phyloP scores from a whole-genome alignment of 2,797 vertebrate species.

The Muscicapa comitata region DNA sequence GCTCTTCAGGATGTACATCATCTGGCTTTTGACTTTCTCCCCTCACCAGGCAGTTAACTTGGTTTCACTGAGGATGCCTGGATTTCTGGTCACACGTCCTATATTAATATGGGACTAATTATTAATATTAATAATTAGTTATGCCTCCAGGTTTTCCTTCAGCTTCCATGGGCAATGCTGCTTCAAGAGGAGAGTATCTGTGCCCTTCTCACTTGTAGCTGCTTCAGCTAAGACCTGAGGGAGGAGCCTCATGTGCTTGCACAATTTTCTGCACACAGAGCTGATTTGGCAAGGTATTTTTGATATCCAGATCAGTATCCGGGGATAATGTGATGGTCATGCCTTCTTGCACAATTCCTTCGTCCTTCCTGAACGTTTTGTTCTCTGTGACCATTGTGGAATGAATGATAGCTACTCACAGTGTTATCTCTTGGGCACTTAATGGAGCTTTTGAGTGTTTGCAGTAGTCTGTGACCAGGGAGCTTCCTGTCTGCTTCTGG shows the following conservation, averaged over 20 bases:
- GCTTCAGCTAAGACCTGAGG: not conserved
- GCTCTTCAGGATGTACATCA: not conserved
- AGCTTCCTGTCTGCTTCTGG: not conserved
- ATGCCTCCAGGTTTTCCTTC: not conserved
- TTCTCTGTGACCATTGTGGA: not conserved
- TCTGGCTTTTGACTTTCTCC: not conserved
- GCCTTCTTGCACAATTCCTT: not conserved
- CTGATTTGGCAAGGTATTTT: conserved; percentile 13
- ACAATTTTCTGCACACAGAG: not conserved
- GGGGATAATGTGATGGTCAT: not conserved
- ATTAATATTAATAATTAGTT: no score
- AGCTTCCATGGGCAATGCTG: not conserved
- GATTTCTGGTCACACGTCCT: not conserved
- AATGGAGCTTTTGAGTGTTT: not conserved
- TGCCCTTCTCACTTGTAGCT: not conserved
- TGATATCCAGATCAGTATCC: not conserved
- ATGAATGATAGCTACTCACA: fast-evolving
- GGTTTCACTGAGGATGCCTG: not conserved
- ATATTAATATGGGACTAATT: no score
- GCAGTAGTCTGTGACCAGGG: not conserved
- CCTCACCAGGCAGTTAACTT: not conserved
- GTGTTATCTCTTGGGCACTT: not conserved
- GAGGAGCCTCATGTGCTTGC: not conserved
- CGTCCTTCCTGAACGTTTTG: not conserved
- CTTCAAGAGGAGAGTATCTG: not conserved